Conservation (phyloP, 2,113 vertebrate species). For the Marmota flaviventris region DNA sequence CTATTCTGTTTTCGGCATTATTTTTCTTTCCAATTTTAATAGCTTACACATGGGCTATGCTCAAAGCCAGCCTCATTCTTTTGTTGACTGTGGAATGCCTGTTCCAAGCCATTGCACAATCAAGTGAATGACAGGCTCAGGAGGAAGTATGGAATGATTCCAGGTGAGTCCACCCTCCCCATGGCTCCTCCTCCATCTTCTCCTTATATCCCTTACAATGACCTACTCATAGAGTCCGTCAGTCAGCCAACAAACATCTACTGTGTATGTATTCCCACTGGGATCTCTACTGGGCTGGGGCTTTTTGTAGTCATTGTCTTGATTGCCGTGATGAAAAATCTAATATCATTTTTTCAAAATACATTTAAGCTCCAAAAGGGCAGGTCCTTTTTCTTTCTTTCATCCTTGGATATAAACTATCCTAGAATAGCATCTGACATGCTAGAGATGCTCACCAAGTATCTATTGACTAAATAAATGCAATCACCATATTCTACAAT, state of each 20-base stretch:
- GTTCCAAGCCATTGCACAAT: background rate
- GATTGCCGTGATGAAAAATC: background rate
- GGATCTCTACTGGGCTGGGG: background rate
- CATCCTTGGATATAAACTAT: background rate
- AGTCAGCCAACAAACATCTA: background rate
- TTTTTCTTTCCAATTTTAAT: background rate
- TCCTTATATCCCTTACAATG: background rate
- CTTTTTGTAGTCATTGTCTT: background rate
- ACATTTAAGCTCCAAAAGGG: background rate
- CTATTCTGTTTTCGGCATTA: background rate
- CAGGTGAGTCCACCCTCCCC: background rate
- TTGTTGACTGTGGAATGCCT: background rate
- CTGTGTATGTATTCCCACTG: background rate
- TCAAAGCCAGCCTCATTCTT: background rate
- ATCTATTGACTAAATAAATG: background rate
- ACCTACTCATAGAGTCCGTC: background rate
- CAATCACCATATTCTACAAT: background rate
- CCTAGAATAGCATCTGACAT: background rate
- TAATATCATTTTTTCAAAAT: constrained; percentile 29
- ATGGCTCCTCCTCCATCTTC: background rate
- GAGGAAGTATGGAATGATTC: background rate
- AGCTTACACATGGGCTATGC: background rate
- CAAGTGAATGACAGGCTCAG: background rate
- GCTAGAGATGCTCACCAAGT: background rate
- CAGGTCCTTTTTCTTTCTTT: background rate